Evolutionary conservation across 2,113 vertebrate species (phyloP), one percentile per base, ranked within the genome.

Genomic region (Austrofundulus limnaeus): DNA sequence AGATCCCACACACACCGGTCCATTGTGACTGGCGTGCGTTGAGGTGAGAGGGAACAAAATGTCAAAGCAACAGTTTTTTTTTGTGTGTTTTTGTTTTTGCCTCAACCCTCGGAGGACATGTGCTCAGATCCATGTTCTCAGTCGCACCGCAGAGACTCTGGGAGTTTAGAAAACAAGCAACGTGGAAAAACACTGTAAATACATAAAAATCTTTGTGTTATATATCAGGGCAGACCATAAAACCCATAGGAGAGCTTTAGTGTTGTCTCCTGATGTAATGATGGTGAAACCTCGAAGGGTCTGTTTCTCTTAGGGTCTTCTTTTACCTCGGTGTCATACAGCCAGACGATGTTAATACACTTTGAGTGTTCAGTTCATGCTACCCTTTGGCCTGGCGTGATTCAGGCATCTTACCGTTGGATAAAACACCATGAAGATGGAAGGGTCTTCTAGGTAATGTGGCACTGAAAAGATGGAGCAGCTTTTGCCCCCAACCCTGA

Each of bases 31-130:
- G 84, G 82, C 80, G 73, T 88, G 85, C 55, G 83, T 85, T 68
- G 85, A 91, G 89, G 91, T 92, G 88, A 89, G 89, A 89, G 87
- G 73, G 87, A 93, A 90, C 89, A 88, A 91, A 92, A 92, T 92
- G 91, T 92, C 91, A 92, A 87, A 87, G 91, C 92, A 92, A 92
- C 91, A 89, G 89, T 82, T 90, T 91, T 90, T 89, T 89, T 82
- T 66, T 87, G 85, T 83, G 72, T 88, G 86, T 91, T 91, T 87
- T 91, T 92, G 88, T 89, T 90, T 71, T 90, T 89, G 86, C 80
- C 70, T 64, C 60, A 83, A 74, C 71, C 70, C 89, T 88, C 92
- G 0, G 65, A 78, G 82, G 90, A 84, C 86, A 80, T 88, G 72
- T 76, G 70, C 82, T 85, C 76, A 80, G 87, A 90, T 89, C 80